Conservation (phyloP, 2,797 vertebrate genomes). For the Alosa sapidissima region DNA sequence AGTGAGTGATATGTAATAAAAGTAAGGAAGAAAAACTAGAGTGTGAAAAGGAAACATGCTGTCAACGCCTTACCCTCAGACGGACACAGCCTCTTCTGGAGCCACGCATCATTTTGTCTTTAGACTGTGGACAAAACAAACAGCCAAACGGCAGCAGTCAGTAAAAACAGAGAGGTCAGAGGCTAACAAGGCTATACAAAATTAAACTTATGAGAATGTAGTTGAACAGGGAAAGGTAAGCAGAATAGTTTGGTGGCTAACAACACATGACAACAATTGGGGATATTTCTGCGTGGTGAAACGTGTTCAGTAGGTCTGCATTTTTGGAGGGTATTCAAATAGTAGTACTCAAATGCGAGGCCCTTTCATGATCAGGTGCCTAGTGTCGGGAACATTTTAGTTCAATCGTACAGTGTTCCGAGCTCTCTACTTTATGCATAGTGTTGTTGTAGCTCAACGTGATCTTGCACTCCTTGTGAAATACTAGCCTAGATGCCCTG, state of each 20-base stretch:
- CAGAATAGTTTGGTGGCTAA: background rate
- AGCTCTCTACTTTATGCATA: background rate
- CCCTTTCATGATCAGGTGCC: background rate
- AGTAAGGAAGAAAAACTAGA: background rate
- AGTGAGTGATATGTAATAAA: too few species aligned
- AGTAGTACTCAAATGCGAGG: background rate
- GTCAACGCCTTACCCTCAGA: conserved; percentile 84
- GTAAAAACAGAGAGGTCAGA: background rate
- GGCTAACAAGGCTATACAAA: too few species aligned
- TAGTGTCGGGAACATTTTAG: background rate
- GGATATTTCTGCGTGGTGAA: background rate
- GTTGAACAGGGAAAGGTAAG: background rate
- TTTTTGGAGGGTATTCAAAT: background rate
- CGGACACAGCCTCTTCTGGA: conserved; percentile 97
- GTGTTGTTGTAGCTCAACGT: background rate
- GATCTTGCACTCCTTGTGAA: background rate
- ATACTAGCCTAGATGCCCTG: background rate
- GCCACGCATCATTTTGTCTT: conserved; percentile 99
- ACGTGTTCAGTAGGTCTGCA: background rate
- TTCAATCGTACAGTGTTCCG: background rate
- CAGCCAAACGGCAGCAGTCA: background rate
- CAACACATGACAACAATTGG: too few species aligned
- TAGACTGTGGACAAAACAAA: conserved; percentile 82
- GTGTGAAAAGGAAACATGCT: background rate
- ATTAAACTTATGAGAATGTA: background rate